Conservation (phyloP, 2,797 vertebrate genomes). For the Hybognathus amarus region DNA sequence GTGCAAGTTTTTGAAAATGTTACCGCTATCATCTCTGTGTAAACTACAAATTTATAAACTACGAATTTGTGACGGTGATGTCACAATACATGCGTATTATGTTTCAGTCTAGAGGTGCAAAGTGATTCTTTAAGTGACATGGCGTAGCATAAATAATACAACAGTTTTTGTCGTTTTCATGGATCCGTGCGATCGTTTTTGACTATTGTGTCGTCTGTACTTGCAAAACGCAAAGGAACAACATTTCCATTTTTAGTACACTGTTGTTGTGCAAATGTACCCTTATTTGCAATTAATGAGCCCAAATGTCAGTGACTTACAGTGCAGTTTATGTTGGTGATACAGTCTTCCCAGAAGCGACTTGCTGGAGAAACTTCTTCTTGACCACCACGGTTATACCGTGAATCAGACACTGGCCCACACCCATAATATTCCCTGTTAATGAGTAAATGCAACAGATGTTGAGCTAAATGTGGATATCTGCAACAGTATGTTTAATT, state of each 20-base stretch:
- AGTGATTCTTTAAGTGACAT: no score
- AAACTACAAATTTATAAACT: no score
- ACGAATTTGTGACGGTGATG: no score
- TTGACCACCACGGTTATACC: slow-evolving; percentile 87
- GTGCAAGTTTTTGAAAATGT: no score
- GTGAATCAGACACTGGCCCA: slow-evolving; percentile 88
- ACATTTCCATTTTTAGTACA: neutral
- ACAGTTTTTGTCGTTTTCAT: no score
- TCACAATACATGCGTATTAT: no score
- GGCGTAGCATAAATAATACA: no score
- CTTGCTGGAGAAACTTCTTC: slow-evolving; percentile 91
- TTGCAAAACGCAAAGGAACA: neutral
- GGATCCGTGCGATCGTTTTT: neutral
- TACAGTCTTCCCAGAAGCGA: slow-evolving; percentile 89
- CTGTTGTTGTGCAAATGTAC: neutral
- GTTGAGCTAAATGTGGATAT: neutral
- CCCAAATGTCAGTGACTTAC: slow-evolving; percentile 70
- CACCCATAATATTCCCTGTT: slow-evolving; percentile 88
- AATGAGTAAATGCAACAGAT: neutral
- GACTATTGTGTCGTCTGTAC: neutral
- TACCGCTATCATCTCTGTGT: no score
- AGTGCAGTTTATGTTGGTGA: slow-evolving; percentile 87
- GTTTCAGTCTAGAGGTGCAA: no score
- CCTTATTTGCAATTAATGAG: neutral
- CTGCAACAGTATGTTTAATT: neutral